These are phyloP conservation scores for Galagoides demidoff DNA, from an alignment of 2,797 vertebrate genomes.

Conservation along the genomic window DNA sequence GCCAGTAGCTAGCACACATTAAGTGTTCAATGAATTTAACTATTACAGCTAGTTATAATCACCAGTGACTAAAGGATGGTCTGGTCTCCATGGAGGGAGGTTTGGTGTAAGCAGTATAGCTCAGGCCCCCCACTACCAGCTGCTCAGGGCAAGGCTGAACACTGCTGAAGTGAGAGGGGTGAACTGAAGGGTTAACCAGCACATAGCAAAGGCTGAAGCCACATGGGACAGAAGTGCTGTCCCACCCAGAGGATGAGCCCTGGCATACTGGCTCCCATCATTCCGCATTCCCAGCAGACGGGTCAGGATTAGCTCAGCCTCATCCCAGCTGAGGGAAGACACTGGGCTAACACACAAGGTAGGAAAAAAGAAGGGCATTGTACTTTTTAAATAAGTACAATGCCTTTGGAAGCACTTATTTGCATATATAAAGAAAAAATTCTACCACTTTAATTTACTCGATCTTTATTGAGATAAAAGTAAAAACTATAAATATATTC, in stretches of 20 bases:
- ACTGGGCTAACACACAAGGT: background rate
- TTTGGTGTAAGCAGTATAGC: background rate
- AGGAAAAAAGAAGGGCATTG: background rate
- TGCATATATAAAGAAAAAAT: background rate
- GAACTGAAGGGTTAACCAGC: background rate
- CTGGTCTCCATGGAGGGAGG: background rate
- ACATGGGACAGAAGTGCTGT: rapidly evolving
- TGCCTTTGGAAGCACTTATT: background rate
- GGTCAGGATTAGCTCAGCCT: background rate
- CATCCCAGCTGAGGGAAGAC: background rate
- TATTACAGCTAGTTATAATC: background rate
- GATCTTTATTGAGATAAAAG: background rate
- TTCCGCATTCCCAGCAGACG: background rate
- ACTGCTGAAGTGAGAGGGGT: background rate
- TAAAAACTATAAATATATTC: background rate
- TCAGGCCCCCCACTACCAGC: background rate
- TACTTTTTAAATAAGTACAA: background rate
- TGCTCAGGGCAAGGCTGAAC: background rate
- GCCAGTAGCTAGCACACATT: background rate
- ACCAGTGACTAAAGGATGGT: background rate
- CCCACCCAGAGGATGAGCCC: background rate
- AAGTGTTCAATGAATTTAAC: background rate
- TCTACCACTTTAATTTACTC: background rate
- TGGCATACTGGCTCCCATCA: background rate
- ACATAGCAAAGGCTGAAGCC: background rate